Percentiles rank a stretch among this genome's conserved stretches.
phyloP scores from a whole-genome alignment of 2,888 invertebrate genomes.

The Operophtera brumata region DNA sequence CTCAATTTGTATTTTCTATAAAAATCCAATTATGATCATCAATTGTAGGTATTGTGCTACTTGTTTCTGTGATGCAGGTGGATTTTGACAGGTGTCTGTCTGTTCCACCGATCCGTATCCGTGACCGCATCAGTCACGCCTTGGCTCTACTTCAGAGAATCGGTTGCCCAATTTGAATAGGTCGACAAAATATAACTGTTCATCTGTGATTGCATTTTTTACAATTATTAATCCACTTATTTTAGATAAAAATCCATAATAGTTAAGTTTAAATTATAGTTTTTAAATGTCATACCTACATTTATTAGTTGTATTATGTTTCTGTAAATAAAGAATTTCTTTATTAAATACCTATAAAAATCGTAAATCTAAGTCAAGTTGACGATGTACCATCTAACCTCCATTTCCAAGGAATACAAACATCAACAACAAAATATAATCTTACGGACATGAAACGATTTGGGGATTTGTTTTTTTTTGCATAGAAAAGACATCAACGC shows the following conservation, averaged over 20 bases:
- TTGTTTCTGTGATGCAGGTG: slow-evolving; percentile 36
- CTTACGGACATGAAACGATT: no score
- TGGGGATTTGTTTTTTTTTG: not conserved
- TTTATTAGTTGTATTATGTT: no score
- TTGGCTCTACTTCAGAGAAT: slow-evolving; percentile 33
- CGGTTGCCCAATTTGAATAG: slow-evolving; percentile 30
- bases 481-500: slow-evolving; percentile 20
- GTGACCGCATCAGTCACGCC: slow-evolving; percentile 53
- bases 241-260: no score
- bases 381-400: no score
- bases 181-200: slow-evolving; percentile 30
- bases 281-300: no score
- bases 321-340: no score
- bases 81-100: slow-evolving; percentile 40
- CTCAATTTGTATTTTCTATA: not conserved
- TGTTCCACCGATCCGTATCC: slow-evolving; percentile 42
- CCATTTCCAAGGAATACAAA: no score
- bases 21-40: slow-evolving; percentile 4
- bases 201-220: not conserved
- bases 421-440: no score
- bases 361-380: no score
- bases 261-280: no score
- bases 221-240: not conserved
- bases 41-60: slow-evolving; percentile 15
- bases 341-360: no score